phyloP scores from a whole-genome alignment of 1,140 invertebrate genomes.

The Calliphora vicina region DNA sequence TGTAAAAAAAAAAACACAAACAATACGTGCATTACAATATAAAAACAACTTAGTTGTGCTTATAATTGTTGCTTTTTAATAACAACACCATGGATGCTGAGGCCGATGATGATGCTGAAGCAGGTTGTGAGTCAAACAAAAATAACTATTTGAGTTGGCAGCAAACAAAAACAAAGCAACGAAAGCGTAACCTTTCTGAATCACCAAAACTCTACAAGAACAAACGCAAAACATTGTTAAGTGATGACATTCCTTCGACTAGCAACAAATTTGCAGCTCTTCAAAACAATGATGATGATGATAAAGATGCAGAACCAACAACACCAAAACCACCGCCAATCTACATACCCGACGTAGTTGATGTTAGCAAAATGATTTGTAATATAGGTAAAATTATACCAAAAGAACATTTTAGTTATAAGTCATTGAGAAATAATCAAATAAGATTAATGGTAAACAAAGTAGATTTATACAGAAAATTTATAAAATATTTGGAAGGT shows the following conservation, averaged over 20 bases:
- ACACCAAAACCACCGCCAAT: constrained; percentile 32
- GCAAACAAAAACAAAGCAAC: background rate
- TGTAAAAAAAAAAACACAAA: too few relatives aligned
- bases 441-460: constrained; percentile 38
- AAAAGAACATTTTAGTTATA: constrained; percentile 35
- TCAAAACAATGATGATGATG: background rate
- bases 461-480: constrained; percentile 31
- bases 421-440: constrained; percentile 34
- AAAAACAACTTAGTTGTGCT: too few relatives aligned
- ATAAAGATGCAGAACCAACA: background rate
- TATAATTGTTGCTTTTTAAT: background rate
- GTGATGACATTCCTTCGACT: background rate
- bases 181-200: background rate
- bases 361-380: constrained; percentile 22
- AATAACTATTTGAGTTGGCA: background rate
- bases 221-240: background rate
- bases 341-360: constrained; percentile 2
- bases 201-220: background rate
- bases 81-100: background rate
- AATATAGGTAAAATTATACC: constrained; percentile 12
- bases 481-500: constrained; percentile 33
- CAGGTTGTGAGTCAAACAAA: background rate
- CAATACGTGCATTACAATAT: too few relatives aligned
- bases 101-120: background rate
- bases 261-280: background rate